Percentiles rank a stretch among this genome's conserved stretches.
These are phyloP conservation scores for Amniataba percoides DNA, from an alignment of 2,797 vertebrate genomes.

Conservation along the genomic window DNA sequence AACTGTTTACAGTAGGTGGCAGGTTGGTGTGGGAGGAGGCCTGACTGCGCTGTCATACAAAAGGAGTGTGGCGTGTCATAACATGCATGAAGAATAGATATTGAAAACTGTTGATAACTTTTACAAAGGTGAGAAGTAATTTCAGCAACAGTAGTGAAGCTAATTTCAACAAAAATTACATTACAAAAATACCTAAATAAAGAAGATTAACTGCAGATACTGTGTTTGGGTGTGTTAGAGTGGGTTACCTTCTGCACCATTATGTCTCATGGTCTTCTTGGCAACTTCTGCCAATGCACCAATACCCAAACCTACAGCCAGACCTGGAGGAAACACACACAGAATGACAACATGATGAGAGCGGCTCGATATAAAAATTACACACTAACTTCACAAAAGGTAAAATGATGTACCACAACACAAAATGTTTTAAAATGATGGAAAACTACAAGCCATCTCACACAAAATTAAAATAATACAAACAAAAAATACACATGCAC, in stretches of 20 bases:
- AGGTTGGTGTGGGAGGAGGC: not conserved
- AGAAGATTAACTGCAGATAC: not conserved
- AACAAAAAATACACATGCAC: not conserved
- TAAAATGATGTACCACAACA: not conserved
- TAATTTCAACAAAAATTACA: no score
- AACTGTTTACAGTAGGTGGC: constrained; percentile 6
- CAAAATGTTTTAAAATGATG: not conserved
- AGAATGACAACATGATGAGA: constrained; percentile 5
- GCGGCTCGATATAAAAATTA: not conserved
- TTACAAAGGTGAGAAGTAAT: not conserved
- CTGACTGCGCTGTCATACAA: not conserved
- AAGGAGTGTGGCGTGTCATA: constrained; percentile 19
- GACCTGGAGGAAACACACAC: constrained; percentile 82
- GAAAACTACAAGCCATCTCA: not conserved
- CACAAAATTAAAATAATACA: not conserved
- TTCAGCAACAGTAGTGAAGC: no score
- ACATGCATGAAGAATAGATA: constrained; percentile 31
- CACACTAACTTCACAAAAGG: not conserved
- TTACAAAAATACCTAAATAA: not conserved
- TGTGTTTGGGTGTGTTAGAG: constrained; percentile 4
- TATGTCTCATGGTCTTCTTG: constrained; percentile 93
- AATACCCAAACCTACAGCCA: constrained; percentile 95
- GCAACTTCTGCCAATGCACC: constrained; percentile 96
- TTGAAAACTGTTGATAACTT: not conserved
- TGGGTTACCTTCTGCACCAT: constrained; percentile 85